phyloP scores from a whole-genome alignment of 23 tunicate species.

The Styela clava region DNA sequence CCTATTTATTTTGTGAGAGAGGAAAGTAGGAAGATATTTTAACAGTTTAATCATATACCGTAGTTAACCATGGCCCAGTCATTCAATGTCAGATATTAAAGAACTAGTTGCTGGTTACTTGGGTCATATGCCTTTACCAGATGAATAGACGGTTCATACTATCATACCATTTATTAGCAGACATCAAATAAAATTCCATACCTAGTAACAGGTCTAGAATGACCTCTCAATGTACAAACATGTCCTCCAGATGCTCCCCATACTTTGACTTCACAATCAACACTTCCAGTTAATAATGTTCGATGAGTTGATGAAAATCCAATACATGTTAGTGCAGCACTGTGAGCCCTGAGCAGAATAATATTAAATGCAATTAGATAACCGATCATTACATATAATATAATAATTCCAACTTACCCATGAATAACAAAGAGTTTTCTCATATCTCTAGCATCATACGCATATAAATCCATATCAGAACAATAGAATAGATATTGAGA shows the following conservation, averaged over 20 bases:
- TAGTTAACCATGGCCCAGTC: too few species aligned
- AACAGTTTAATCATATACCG: too few species aligned
- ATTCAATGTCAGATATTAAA: too few species aligned
- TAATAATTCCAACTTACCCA: conserved; percentile 29
- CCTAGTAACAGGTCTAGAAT: conserved; percentile 56
- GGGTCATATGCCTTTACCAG: too few species aligned
- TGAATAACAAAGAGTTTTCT: conserved; percentile 41
- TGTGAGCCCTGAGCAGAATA: conserved; percentile 49
- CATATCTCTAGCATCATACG: conserved; percentile 36
- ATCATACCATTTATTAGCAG: too few species aligned
- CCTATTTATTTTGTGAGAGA: too few species aligned
- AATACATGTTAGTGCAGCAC: conserved; percentile 44
- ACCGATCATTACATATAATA: not conserved
- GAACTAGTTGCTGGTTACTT: too few species aligned
- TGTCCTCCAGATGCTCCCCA: conserved; percentile 71
- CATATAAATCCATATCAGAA: conserved; percentile 49
- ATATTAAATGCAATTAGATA: not conserved
- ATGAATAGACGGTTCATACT: too few species aligned
- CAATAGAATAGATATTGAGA: conserved; percentile 45
- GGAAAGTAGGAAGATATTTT: too few species aligned
- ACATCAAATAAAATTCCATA: too few species aligned
- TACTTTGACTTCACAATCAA: conserved; percentile 59
- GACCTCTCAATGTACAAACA: conserved; percentile 60
- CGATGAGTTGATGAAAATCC: conserved; percentile 24
- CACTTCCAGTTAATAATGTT: conserved; percentile 51